These are phyloP conservation scores for Molossus alvarezi DNA, from an alignment of 2,797 vertebrate genomes.

Conservation along the genomic window DNA sequence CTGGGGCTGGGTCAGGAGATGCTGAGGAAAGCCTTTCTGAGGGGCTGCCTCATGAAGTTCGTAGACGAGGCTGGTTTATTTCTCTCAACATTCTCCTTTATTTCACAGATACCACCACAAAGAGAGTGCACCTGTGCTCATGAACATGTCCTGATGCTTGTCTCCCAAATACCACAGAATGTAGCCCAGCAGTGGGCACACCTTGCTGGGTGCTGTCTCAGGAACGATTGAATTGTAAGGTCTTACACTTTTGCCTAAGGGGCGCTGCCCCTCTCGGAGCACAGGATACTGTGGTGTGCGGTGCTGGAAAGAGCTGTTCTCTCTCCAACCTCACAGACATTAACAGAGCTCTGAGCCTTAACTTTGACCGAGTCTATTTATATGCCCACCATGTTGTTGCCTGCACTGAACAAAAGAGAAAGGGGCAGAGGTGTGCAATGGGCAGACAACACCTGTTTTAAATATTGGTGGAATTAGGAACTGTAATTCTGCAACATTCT, in stretches of 20 bases:
- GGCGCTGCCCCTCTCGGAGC: background rate
- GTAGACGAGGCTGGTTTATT: conserved; percentile 36
- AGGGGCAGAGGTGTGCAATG: background rate
- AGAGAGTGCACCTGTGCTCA: conserved; percentile 72
- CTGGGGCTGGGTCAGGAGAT: background rate
- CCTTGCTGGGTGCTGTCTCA: conserved; percentile 39
- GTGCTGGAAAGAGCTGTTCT: conserved; percentile 67
- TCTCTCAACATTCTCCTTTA: conserved; percentile 33
- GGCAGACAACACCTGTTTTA: conserved; percentile 66
- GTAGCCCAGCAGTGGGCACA: background rate
- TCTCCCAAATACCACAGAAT: conserved; percentile 66
- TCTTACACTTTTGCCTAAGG: conserved; percentile 46
- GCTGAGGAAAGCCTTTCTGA: conserved; percentile 38
- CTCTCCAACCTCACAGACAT: conserved; percentile 24
- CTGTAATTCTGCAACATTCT: conserved; percentile 12
- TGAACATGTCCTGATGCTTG: conserved; percentile 65
- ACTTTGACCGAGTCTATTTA: conserved; percentile 54
- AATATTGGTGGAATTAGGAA: conserved; percentile 61
- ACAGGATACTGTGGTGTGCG: conserved; percentile 41
- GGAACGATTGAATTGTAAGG: background rate
- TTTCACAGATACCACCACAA: background rate
- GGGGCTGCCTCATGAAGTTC: conserved; percentile 13
- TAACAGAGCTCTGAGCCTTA: conserved; percentile 52
- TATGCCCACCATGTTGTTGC: conserved; percentile 36
- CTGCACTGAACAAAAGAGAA: conserved; percentile 53